Evolutionary conservation across 2,888 invertebrate genomes (phyloP).

Genomic region (Drosophila yooni): DNA sequence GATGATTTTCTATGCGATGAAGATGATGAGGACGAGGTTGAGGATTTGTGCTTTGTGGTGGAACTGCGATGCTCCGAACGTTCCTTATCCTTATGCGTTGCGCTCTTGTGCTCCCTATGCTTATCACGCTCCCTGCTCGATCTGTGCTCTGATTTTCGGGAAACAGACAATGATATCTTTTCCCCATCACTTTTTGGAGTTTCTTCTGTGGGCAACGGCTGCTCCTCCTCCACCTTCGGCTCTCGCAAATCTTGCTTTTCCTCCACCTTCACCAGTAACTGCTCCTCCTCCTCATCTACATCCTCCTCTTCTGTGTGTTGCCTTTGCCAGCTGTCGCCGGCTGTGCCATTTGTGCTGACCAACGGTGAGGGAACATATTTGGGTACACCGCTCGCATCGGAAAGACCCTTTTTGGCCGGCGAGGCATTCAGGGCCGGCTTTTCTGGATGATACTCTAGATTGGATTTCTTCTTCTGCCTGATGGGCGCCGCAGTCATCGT

Average conservation of each 20-base stretch:
- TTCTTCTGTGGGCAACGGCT: slow-evolving; percentile 19
- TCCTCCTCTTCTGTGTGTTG: slow-evolving; percentile 16
- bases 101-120: slow-evolving; percentile 23
- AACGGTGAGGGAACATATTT: slow-evolving; percentile 81
- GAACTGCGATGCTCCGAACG: slow-evolving; percentile 51
- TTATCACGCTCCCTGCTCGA: slow-evolving; percentile 42
- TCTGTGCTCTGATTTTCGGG: slow-evolving; percentile 45
- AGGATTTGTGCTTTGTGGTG: slow-evolving; percentile 61
- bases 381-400: slow-evolving; percentile 60
- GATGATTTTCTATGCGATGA: slow-evolving; percentile 59
- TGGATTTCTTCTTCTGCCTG: slow-evolving; percentile 67
- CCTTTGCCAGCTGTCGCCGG: slow-evolving; percentile 23
- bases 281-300: slow-evolving; percentile 26
- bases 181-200: slow-evolving; percentile 34
- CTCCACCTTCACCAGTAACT: slow-evolving; percentile 18
- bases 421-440: slow-evolving; percentile 83
- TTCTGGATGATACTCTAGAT: slow-evolving; percentile 84
- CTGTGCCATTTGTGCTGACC: slow-evolving; percentile 28
- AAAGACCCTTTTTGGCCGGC: slow-evolving; percentile 58
- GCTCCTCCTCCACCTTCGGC: slow-evolving; percentile 4
- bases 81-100: slow-evolving; percentile 44
- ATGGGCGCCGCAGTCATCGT: slow-evolving; percentile 48
- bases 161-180: slow-evolving; percentile 13
- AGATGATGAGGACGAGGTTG: slow-evolving; percentile 49
- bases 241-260: slow-evolving; percentile 12